A percentile compares a stretch with the other conserved stretches of the same genome.
These are phyloP conservation scores for Rhingia campestris DNA, from an alignment of 2,888 invertebrate genomes.

Conservation along the genomic window DNA sequence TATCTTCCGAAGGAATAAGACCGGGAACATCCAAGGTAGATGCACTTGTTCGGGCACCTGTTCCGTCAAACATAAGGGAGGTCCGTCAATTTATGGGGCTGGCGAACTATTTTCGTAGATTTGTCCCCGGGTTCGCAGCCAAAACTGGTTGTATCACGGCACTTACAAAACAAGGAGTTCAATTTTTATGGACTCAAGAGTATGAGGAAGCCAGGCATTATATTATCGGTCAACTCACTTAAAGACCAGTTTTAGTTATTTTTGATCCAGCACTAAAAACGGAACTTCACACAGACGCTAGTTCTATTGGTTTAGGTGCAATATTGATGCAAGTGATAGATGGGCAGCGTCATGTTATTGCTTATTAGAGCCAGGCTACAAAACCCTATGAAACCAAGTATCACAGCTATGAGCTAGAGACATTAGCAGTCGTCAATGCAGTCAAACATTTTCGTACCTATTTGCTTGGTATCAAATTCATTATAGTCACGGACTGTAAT, in stretches of 20 bases:
- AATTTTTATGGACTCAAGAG: constrained; percentile 28
- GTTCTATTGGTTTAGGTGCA: constrained; percentile 29
- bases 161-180: constrained; percentile 19
- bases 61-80: constrained; percentile 14
- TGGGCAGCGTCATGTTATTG: constrained; percentile 14
- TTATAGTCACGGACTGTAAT: constrained; percentile 24
- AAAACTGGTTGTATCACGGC: constrained; percentile 32
- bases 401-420: constrained; percentile 36
- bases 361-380: constrained; percentile 42
- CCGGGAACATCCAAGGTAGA: constrained; percentile 33
- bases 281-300: constrained; percentile 58
- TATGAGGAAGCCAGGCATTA: constrained; percentile 22
- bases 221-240: constrained; percentile 23
- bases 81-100: not conserved
- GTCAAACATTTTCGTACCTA: constrained; percentile 29
- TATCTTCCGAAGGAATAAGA: constrained; percentile 25
- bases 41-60: constrained; percentile 20
- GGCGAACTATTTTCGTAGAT: constrained; percentile 47
- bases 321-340: constrained; percentile 33
- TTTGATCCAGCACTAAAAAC: constrained; percentile 24
- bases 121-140: constrained; percentile 37
- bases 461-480: constrained; percentile 15
- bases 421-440: constrained; percentile 20
- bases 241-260: constrained; percentile 11
- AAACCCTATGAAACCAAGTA: constrained; percentile 29